These are phyloP conservation scores for Erethizon dorsatum DNA, from an alignment of 2,797 vertebrate species.

Conservation along the genomic window DNA sequence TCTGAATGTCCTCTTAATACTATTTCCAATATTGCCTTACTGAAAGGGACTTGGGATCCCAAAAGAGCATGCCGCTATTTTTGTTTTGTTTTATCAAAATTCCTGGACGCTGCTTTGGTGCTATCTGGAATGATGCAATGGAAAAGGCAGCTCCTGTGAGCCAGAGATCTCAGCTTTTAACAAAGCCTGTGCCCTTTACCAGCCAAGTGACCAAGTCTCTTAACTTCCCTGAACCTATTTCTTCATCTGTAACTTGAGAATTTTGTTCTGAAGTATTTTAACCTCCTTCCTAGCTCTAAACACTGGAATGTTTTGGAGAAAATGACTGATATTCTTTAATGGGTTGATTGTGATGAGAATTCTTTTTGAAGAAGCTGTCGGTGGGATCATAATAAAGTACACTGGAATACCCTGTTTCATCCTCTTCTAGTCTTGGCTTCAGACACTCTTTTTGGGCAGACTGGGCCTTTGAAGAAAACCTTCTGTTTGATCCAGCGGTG, in stretches of 20 bases:
- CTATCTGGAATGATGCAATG: slow-evolving; percentile 80
- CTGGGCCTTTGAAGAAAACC: background rate
- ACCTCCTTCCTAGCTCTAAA: slow-evolving; percentile 71
- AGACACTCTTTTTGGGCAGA: background rate
- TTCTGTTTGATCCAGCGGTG: background rate
- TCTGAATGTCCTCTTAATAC: background rate
- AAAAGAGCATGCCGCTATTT: background rate
- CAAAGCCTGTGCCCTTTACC: slow-evolving; percentile 54
- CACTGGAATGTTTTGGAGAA: slow-evolving; percentile 69
- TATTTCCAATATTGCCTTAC: background rate
- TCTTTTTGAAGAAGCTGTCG: slow-evolving; percentile 37
- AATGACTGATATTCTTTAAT: slow-evolving; percentile 60
- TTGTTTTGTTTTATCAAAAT: slow-evolving; percentile 53
- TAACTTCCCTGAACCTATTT: slow-evolving; percentile 67
- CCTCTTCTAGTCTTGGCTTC: background rate
- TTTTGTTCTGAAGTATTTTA: slow-evolving; percentile 75
- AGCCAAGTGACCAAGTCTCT: slow-evolving; percentile 62
- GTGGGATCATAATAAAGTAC: background rate
- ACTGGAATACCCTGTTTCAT: background rate
- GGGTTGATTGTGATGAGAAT: slow-evolving; percentile 70
- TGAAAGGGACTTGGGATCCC: background rate
- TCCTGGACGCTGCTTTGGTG: slow-evolving; percentile 66
- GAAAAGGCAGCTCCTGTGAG: slow-evolving; percentile 69
- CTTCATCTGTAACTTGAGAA: slow-evolving; percentile 67
- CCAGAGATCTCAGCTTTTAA: slow-evolving; percentile 38